These are phyloP conservation scores for Drosophila trapezifrons DNA, from an alignment of 1,140 invertebrate genomes.

Conservation along the genomic window DNA sequence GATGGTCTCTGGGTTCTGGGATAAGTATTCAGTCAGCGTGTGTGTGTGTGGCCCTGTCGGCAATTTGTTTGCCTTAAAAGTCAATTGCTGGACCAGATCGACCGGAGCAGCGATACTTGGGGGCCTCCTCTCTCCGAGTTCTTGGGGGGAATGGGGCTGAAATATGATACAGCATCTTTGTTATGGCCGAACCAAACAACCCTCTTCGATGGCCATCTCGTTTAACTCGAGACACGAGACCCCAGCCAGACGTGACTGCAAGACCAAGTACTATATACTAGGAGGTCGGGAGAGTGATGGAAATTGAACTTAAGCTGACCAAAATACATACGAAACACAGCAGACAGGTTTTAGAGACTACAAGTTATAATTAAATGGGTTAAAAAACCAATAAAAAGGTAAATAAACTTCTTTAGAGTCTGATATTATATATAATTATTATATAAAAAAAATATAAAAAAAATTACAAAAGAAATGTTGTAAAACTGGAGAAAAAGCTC, in stretches of 20 bases:
- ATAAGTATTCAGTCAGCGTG: constrained; percentile 15
- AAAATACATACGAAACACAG: too few relatives aligned
- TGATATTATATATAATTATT: neutral
- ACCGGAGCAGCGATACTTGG: neutral
- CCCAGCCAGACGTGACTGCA: constrained; percentile 45
- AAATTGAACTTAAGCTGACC: neutral
- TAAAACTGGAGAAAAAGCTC: too few relatives aligned
- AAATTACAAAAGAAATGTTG: too few relatives aligned
- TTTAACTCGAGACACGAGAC: constrained; percentile 37
- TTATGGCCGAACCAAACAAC: constrained; percentile 50
- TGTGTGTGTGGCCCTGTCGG: constrained; percentile 58
- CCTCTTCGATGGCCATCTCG: constrained; percentile 34
- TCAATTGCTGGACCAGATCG: constrained; percentile 54
- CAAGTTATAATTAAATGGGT: neutral
- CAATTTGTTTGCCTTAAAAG: constrained; percentile 75
- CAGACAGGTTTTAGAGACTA: neutral
- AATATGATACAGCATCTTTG: constrained; percentile 68
- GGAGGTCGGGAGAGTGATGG: neutral
- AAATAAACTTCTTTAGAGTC: neutral
- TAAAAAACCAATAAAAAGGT: too few relatives aligned
- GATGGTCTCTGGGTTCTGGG: neutral
- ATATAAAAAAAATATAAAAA: too few relatives aligned
- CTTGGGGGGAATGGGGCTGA: constrained; percentile 38
- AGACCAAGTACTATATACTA: neutral
- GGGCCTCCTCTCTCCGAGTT: neutral